phyloP scores from a whole-genome alignment of 2,888 invertebrate genomes.

The Drosophila lacicola region DNA sequence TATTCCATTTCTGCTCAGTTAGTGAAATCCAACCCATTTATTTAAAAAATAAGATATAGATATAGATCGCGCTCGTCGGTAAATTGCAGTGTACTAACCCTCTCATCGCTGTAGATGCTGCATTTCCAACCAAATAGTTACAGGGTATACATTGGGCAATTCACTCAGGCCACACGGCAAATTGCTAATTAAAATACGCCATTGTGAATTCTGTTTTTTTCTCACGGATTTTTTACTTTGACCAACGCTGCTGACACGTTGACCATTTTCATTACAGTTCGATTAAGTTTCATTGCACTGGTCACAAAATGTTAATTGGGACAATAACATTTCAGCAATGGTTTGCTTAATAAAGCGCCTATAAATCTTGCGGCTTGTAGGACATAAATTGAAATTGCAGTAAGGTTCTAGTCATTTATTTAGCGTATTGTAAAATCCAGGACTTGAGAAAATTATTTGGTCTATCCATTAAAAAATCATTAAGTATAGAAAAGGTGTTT shows the following conservation, averaged over 20 bases:
- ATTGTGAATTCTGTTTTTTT: slow-evolving; percentile 33
- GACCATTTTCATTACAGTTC: slow-evolving; percentile 70
- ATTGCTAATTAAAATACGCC: slow-evolving; percentile 68
- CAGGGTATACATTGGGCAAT: slow-evolving; percentile 10
- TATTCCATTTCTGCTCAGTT: no score
- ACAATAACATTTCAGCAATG: slow-evolving; percentile 36
- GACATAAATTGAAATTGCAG: background rate
- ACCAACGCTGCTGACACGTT: slow-evolving; percentile 39
- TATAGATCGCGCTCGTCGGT: no score
- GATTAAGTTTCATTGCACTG: slow-evolving; percentile 58
- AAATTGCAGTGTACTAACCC: no score
- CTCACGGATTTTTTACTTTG: background rate
- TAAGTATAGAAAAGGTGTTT: no score
- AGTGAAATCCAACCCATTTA: no score
- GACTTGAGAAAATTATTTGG: background rate
- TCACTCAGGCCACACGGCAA: slow-evolving; percentile 19
- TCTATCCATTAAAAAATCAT: no score
- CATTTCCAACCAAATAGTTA: background rate
- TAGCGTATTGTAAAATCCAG: background rate
- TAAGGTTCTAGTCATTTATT: background rate
- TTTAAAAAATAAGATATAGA: no score
- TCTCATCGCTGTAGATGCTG: no score
- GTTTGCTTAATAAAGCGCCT: slow-evolving; percentile 27
- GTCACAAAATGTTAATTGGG: slow-evolving; percentile 48
- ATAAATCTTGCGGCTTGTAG: slow-evolving; percentile 8